Evolutionary conservation across 1,140 invertebrate species (phyloP).

Genomic region (Meloidogyne exigua): DNA sequence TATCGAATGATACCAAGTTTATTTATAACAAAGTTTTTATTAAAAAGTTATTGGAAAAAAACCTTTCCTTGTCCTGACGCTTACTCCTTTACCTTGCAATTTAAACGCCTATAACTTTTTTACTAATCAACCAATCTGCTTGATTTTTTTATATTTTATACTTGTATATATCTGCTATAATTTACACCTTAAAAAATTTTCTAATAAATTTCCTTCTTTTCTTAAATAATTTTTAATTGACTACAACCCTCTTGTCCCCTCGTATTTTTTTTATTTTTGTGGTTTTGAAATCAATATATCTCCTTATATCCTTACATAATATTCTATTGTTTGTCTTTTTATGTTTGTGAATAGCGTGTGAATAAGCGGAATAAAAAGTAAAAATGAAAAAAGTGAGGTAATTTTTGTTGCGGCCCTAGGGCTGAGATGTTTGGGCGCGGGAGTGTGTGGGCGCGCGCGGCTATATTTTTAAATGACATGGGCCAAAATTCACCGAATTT

Average conservation of each 20-base stretch:
- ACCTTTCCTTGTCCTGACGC: too few species aligned
- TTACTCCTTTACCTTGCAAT: too few species aligned
- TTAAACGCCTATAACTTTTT: too few species aligned
- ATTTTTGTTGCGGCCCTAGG: neutral
- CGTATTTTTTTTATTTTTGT: neutral
- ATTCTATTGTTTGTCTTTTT: slow-evolving; percentile 2
- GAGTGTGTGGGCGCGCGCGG: neutral
- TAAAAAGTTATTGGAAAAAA: too few species aligned
- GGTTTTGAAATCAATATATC: slow-evolving; percentile 3
- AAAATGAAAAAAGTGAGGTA: neutral
- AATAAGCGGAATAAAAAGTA: slow-evolving; percentile 5
- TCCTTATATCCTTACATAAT: neutral
- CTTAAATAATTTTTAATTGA: too few species aligned
- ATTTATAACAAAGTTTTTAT: too few species aligned
- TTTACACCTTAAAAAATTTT: too few species aligned
- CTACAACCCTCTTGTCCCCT: neutral
- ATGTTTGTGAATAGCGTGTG: slow-evolving; percentile 4
- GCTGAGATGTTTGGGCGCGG: neutral
- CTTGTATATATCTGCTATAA: too few species aligned
- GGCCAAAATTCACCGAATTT: neutral
- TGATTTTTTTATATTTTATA: too few species aligned
- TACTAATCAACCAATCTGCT: too few species aligned
- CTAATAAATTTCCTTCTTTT: too few species aligned
- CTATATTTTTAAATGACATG: neutral
- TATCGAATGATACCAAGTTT: too few species aligned